phyloP scores from a whole-genome alignment of 2,797 vertebrate genomes.

The Coracias cyanogaster region DNA sequence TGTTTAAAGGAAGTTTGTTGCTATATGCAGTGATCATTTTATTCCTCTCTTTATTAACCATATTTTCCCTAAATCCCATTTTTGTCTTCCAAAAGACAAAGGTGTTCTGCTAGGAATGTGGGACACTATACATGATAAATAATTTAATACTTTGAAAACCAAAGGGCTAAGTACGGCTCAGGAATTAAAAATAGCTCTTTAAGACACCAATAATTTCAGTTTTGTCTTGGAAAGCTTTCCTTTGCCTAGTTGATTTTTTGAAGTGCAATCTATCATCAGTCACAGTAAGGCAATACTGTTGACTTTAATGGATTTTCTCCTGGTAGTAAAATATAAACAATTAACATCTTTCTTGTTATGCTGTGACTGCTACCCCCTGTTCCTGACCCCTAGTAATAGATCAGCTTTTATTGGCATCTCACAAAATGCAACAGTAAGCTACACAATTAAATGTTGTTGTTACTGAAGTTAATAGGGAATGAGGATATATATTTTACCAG shows the following conservation, averaged over 20 bases:
- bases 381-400: not conserved
- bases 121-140: conserved; percentile 45
- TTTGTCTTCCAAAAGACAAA: conserved; percentile 47
- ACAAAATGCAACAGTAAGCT: not conserved
- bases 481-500: not conserved
- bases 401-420: not conserved
- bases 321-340: not conserved
- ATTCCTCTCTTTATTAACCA: conserved; percentile 53
- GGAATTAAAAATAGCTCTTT: conserved; percentile 43
- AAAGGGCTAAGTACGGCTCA: not conserved
- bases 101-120: not conserved
- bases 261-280: not conserved
- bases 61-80: not conserved
- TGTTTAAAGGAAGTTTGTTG: conserved; percentile 56
- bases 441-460: not conserved
- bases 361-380: not conserved
- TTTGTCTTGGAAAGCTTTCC: conserved; percentile 13
- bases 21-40: conserved; percentile 61
- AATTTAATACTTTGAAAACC: conserved; percentile 47
- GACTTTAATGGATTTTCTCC: not conserved
- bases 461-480: not conserved
- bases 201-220: conserved; percentile 60
- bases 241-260: not conserved
- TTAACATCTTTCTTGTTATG: not conserved
- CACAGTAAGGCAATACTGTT: not conserved